Evolutionary conservation across 2,113 vertebrate species (phyloP).

Genomic region (Burhinus bistriatus): DNA sequence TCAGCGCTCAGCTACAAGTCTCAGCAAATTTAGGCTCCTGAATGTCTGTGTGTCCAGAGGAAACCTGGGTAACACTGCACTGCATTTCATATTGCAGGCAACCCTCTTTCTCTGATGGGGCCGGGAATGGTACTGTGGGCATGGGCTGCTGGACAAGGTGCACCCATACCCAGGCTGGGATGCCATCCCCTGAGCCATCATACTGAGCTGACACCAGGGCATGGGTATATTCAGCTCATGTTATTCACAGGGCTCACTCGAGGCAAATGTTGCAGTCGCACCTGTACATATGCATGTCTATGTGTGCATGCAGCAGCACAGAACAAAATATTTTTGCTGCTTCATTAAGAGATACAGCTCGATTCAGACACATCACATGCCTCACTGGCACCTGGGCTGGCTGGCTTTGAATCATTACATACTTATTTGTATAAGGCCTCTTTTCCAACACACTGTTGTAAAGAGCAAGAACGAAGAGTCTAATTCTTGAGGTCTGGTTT

Average conservation of each 20-base stretch:
- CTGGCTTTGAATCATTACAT: background rate
- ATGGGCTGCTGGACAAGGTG: background rate
- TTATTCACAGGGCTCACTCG: background rate
- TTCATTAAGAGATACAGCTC: background rate
- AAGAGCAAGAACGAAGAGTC: background rate
- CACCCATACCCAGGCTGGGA: background rate
- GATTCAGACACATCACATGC: background rate
- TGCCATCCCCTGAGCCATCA: background rate
- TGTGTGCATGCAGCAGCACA: background rate
- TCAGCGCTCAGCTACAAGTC: background rate
- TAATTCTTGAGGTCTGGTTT: background rate
- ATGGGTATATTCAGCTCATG: no score
- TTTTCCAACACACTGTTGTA: background rate
- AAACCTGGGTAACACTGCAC: background rate
- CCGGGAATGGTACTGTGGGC: background rate
- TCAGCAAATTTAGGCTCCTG: background rate
- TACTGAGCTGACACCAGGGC: no score
- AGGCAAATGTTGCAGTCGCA: accelerated
- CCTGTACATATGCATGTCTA: background rate
- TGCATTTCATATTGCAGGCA: accelerated
- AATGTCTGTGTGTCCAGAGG: background rate
- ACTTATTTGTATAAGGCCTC: background rate
- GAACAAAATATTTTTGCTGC: background rate
- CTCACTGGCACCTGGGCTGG: background rate
- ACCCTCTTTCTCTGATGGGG: background rate